Percentiles rank a stretch among this genome's conserved stretches.
Conservation (phyloP, 2,113 vertebrate genomes). For the Vidua macroura region DNA sequence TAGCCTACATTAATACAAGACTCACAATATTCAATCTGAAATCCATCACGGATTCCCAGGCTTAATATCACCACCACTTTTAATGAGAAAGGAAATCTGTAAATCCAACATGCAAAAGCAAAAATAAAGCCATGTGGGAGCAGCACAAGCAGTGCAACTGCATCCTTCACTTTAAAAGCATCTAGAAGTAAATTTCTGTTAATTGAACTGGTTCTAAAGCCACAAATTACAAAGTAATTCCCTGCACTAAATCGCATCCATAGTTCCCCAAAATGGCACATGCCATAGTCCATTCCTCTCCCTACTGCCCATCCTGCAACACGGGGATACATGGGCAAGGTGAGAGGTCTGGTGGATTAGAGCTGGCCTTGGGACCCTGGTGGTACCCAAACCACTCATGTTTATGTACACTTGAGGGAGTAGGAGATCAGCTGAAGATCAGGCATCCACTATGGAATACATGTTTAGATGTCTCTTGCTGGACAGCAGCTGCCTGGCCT, state of each 20-base stretch:
- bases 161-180: not conserved
- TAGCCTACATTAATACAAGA: constrained; percentile 18
- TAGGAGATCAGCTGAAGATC: not conserved
- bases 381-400: not conserved
- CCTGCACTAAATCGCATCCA: not conserved
- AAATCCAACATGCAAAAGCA: constrained; percentile 11
- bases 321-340: rapidly evolving
- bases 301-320: not conserved
- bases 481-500: not conserved
- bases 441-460: not conserved
- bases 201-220: not conserved
- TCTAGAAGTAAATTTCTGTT: not conserved
- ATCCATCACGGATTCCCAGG: constrained; percentile 21
- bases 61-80: not conserved
- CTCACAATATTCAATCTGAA: constrained; percentile 9
- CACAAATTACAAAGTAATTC: not conserved
- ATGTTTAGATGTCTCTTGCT: not conserved
- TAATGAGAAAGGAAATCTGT: constrained; percentile 28
- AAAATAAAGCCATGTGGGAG: not conserved
- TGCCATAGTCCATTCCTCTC: not conserved
- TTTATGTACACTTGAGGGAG: not conserved
- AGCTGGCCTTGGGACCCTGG: not conserved
- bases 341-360: not conserved
- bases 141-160: not conserved
- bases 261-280: not conserved